Conservation (phyloP, 2,113 vertebrate species). For the Elephas maximus region DNA sequence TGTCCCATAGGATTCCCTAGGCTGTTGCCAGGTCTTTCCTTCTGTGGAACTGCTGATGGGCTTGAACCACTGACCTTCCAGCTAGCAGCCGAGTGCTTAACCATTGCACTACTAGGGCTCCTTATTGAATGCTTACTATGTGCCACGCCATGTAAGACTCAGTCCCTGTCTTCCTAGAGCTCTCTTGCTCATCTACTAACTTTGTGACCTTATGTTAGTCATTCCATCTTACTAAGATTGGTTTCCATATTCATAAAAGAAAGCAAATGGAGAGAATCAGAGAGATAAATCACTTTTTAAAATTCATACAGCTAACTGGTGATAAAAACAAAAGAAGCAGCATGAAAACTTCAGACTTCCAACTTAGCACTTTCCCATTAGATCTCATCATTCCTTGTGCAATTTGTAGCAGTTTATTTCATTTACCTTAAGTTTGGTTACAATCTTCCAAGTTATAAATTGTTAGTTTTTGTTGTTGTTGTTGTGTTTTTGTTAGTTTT, state of each 20-base stretch:
- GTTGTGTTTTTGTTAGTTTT: not conserved
- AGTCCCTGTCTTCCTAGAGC: not conserved
- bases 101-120: not conserved
- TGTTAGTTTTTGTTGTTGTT: not conserved
- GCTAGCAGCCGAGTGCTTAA: not conserved
- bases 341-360: not conserved
- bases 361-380: not conserved
- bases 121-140: not conserved
- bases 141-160: not conserved
- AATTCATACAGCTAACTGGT: not conserved
- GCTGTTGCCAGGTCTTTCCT: not conserved
- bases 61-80: not conserved
- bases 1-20: not conserved
- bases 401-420: not conserved
- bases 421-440: slow-evolving; percentile 1
- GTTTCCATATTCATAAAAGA: not conserved
- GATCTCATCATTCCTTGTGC: not conserved
- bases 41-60: not conserved
- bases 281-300: not conserved
- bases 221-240: not conserved
- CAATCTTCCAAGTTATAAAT: not conserved
- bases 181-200: not conserved
- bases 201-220: not conserved
- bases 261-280: not conserved
- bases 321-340: not conserved